These are phyloP conservation scores for Sinopyrophorus schimmeli DNA, from an alignment of 2,888 invertebrate species.

Conservation along the genomic window DNA sequence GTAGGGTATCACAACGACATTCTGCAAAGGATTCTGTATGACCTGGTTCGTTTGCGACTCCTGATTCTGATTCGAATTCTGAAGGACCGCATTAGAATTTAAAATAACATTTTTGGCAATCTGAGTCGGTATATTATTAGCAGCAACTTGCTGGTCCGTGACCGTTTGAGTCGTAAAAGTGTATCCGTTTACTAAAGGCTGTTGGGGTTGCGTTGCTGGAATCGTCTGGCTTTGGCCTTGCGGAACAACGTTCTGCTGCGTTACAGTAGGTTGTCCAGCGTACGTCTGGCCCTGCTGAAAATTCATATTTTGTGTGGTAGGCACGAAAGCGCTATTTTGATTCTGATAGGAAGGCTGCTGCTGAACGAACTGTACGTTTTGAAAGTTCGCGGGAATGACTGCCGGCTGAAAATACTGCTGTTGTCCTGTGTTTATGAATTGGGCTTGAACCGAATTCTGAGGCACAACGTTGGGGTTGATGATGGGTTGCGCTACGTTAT, in stretches of 20 bases:
- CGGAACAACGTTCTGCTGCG: slow-evolving; percentile 41
- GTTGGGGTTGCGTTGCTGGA: slow-evolving; percentile 35
- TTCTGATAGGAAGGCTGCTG: slow-evolving; percentile 49
- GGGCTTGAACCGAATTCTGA: slow-evolving; percentile 45
- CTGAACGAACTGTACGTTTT: slow-evolving; percentile 52
- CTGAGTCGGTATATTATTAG: slow-evolving; percentile 48
- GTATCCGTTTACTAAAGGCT: slow-evolving; percentile 53
- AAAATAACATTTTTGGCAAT: slow-evolving; percentile 48
- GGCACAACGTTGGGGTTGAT: slow-evolving; percentile 41
- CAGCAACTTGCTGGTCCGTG: slow-evolving; percentile 40
- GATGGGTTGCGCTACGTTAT: slow-evolving; percentile 44
- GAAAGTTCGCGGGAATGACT: slow-evolving; percentile 46
- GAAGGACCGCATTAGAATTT: slow-evolving; percentile 19
- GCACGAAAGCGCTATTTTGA: slow-evolving; percentile 52
- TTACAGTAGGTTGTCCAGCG: slow-evolving; percentile 46
- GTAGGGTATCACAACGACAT: slow-evolving; percentile 22
- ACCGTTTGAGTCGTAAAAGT: slow-evolving; percentile 41
- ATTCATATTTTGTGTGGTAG: slow-evolving; percentile 49
- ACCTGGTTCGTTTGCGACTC: slow-evolving; percentile 19
- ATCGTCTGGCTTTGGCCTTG: slow-evolving; percentile 20
- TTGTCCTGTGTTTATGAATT: slow-evolving; percentile 47
- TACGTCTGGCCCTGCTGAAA: slow-evolving; percentile 54
- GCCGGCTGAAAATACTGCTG: slow-evolving; percentile 47
- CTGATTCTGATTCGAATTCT: slow-evolving; percentile 17
- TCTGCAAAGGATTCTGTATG: slow-evolving; percentile 16